Conservation (phyloP, 2,888 invertebrate genomes). For the Platynereis dumerilii region DNA sequence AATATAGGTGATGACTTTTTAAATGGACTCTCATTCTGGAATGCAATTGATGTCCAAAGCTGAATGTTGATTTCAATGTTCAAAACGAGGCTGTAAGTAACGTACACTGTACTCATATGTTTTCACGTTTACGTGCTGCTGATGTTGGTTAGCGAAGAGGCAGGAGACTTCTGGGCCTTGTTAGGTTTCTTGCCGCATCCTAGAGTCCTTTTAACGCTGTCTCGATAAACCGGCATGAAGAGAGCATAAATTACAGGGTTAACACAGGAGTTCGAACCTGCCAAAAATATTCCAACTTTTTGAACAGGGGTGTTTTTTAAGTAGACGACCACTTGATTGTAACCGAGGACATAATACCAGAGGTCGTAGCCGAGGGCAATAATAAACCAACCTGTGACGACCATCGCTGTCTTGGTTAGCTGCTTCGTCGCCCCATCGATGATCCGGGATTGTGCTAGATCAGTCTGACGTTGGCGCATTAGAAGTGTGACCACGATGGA, state of each 20-base stretch:
- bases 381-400: conserved; percentile 3
- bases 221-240: not conserved
- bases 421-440: not conserved
- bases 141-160: too few relatives aligned
- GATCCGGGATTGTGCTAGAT: not conserved
- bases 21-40: too few relatives aligned
- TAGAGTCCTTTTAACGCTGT: not conserved
- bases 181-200: not conserved
- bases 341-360: conserved; percentile 8
- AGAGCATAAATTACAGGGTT: conserved; percentile 3
- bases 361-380: conserved; percentile 3
- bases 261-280: not conserved
- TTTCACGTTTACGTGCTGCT: too few relatives aligned
- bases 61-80: too few relatives aligned
- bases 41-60: too few relatives aligned
- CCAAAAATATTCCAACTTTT: conserved; percentile 7
- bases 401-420: not conserved
- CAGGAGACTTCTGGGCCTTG: too few relatives aligned
- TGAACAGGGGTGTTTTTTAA: conserved; percentile 1
- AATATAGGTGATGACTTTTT: too few relatives aligned
- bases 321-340: not conserved
- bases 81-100: too few relatives aligned
- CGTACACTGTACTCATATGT: too few relatives aligned
- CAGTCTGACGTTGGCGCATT: not conserved
- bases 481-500: not conserved